Conservation (phyloP, 2,797 vertebrate species). For the Propithecus deckenii region DNA sequence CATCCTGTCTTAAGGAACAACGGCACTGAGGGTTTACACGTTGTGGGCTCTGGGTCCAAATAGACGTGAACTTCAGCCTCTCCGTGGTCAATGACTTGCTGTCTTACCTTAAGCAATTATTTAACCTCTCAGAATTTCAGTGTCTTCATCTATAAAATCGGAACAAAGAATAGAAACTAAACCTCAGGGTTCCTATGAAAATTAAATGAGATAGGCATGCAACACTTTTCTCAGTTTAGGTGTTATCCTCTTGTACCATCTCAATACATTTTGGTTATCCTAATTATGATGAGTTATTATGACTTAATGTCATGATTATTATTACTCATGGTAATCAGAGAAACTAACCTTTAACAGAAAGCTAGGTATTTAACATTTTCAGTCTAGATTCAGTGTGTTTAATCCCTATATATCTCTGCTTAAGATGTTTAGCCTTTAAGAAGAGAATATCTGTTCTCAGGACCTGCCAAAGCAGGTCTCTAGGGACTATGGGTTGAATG, state of each 20-base stretch:
- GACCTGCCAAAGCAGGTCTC: not conserved
- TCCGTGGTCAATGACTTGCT: not conserved
- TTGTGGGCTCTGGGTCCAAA: not conserved
- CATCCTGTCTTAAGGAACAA: not conserved
- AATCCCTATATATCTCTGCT: not conserved
- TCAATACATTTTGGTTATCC: not conserved
- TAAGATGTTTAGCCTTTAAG: not conserved
- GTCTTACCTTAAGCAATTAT: not conserved
- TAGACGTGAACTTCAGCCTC: not conserved
- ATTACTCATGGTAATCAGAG: not conserved
- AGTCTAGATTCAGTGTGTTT: not conserved
- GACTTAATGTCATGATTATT: not conserved
- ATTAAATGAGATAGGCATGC: not conserved
- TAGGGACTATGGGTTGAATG: not conserved
- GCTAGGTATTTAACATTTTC: not conserved
- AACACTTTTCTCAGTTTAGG: not conserved
- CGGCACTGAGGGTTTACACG: not conserved
- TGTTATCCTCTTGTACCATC: not conserved
- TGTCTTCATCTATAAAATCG: not conserved
- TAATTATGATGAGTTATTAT: not conserved
- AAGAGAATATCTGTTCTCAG: not conserved
- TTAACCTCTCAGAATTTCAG: not conserved
- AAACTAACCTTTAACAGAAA: not conserved
- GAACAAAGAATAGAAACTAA: not conserved
- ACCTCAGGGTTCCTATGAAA: not conserved